A percentile compares a stretch with the other conserved stretches of the same genome.
phyloP scores from a whole-genome alignment of 2,888 invertebrate species.

The Leptopilina drosophilae region DNA sequence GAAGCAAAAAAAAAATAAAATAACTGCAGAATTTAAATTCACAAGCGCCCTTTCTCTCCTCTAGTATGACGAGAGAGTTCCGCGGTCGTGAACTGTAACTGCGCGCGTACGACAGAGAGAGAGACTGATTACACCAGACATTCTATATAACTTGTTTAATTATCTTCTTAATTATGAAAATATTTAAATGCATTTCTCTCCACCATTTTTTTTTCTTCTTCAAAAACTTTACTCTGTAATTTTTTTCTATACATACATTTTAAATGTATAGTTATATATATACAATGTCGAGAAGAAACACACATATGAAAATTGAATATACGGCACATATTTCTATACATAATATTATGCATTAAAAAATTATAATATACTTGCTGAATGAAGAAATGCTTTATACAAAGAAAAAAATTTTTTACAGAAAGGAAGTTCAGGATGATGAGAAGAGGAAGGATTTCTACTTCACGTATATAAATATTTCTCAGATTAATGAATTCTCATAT shows the following conservation, averaged over 20 bases:
- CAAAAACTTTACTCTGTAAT: background rate
- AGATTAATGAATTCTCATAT: conserved; percentile 28
- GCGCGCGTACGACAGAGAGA: too few relatives aligned
- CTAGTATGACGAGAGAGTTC: background rate
- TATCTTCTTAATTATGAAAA: conserved; percentile 24
- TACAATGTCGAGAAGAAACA: background rate
- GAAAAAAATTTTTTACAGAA: background rate
- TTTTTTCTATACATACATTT: background rate
- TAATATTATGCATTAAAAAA: conserved; percentile 20
- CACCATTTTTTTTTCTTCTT: background rate
- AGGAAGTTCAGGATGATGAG: background rate
- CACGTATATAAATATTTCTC: conserved; percentile 14
- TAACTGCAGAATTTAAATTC: conserved; percentile 17
- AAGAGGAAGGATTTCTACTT: conserved; percentile 10
- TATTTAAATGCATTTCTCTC: background rate
- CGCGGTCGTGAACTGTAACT: background rate
- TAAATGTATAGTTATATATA: background rate
- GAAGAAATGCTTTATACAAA: conserved; percentile 7
- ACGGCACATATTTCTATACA: background rate
- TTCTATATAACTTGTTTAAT: conserved; percentile 7
- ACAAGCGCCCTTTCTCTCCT: conserved; percentile 11
- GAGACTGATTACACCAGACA: conserved; percentile 7
- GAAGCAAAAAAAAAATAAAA: background rate
- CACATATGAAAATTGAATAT: background rate
- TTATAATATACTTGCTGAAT: background rate